Evolutionary conservation across 2,888 invertebrate species (phyloP), one percentile per base, ranked within the genome.

Genomic region (Lissonota sp.): DNA sequence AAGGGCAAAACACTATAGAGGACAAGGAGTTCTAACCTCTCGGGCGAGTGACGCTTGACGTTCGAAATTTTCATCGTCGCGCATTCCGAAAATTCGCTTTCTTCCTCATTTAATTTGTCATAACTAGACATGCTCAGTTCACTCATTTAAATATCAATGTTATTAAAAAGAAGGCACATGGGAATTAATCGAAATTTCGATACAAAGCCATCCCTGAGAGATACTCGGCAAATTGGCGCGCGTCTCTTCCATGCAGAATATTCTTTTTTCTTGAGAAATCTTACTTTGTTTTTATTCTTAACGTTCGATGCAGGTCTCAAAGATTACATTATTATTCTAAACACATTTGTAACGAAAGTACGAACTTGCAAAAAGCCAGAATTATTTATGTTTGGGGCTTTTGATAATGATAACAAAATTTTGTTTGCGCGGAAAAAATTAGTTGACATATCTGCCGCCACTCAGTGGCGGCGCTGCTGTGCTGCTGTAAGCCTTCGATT

Each of bases 1-100:
- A 42, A 53, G 6, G 26, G 69, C 46, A 10, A 14, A n/a, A 40
- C 12, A 4, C n/a, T n/a, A 39, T 53, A 39, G 37, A 60, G 49
- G 51, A 58, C 60, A 40, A 8, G 16, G 26, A 12, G 53, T 5
- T 67, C 75, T 75, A 75, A 75, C 75, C 75, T 75, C 53, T 75
- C 60, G 10, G 26, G 12, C 26, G 37, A 55, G 44, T 26, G 55
- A 10, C 46, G 2, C 37, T 69, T 39, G 46, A 46, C 63, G 60
- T 37, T 12, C 49, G 42, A 46, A 49, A 37, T 53, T 8, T 75
- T 42, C 4, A 14, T 55, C 46, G 37, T 8, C 14, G 46, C 49
- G 16, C 2, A n/a, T 51, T 60, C 16, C 46, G 10, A 60, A 7
- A 60, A n/a, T 14, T 14, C 7, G 5, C 16, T 49, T 16, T 39